Conservation (phyloP, 2,113 vertebrate species). For the Spilogale gracilis region DNA sequence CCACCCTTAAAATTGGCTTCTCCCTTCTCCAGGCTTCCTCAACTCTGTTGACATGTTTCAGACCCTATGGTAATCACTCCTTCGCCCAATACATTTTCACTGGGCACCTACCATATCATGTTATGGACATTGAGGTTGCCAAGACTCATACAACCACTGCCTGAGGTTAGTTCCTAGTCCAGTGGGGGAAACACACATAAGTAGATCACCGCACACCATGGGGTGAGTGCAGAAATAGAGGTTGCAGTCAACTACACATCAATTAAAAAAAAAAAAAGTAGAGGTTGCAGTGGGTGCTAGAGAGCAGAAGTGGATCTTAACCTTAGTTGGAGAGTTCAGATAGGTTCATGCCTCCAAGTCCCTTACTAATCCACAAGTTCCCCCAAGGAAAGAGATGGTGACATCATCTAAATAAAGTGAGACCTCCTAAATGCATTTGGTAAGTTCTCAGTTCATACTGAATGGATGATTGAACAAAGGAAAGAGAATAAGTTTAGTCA, state of each 20-base stretch:
- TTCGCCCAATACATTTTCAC: background rate
- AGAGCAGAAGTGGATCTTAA: background rate
- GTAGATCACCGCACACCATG: background rate
- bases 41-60: background rate
- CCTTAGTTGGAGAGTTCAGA: background rate
- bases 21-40: background rate
- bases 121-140: background rate
- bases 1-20: background rate
- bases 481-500: background rate
- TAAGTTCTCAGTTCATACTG: background rate
- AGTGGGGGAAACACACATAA: background rate
- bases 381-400: background rate
- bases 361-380: background rate
- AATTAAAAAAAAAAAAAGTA: background rate
- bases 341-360: background rate
- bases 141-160: background rate
- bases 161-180: background rate
- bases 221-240: background rate
- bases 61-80: background rate
- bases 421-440: background rate
- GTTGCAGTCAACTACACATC: background rate
- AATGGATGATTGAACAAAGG: background rate
- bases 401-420: background rate
- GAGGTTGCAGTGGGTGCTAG: background rate
- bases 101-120: background rate